phyloP scores from a whole-genome alignment of 2,797 vertebrate genomes.

The Rachycentron canadum region DNA sequence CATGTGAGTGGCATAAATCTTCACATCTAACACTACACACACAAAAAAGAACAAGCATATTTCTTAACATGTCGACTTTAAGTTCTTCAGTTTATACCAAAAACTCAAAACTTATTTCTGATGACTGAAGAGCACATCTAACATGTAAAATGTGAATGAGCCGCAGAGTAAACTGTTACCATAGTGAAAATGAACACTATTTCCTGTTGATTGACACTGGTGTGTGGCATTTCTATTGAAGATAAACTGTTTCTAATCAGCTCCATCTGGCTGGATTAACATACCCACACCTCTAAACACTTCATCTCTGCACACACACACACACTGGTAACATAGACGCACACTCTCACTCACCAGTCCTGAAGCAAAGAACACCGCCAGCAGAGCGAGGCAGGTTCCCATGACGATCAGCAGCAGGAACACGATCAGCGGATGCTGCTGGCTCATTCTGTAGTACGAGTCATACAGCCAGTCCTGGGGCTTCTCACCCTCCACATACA shows the following conservation, averaged over 20 bases:
- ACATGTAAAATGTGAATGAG: not conserved
- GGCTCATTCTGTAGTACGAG: constrained; percentile 98
- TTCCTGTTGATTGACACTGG: not conserved
- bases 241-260: not conserved
- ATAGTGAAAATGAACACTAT: not conserved
- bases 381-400: constrained; percentile 95
- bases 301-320: constrained; percentile 1
- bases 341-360: constrained; percentile 90
- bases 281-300: constrained; percentile 13
- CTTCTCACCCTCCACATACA: constrained; percentile 78
- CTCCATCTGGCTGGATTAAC: constrained; percentile 9
- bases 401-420: constrained; percentile 98
- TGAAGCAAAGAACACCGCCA: constrained; percentile 95
- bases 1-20: not conserved
- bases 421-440: constrained; percentile 98
- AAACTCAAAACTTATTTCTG: not conserved
- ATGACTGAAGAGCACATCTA: not conserved
- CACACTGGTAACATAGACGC: constrained; percentile 17
- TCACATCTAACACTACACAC: not conserved
- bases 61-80: not conserved
- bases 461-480: constrained; percentile 97
- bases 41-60: not conserved
- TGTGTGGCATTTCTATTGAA: constrained; percentile 9
- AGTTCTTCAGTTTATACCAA: not conserved
- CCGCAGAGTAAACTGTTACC: not conserved